Evolutionary conservation across 2,888 invertebrate species (phyloP), one percentile per base, ranked within the genome.

Genomic region (Caenorhabditis auriculariae): DNA sequence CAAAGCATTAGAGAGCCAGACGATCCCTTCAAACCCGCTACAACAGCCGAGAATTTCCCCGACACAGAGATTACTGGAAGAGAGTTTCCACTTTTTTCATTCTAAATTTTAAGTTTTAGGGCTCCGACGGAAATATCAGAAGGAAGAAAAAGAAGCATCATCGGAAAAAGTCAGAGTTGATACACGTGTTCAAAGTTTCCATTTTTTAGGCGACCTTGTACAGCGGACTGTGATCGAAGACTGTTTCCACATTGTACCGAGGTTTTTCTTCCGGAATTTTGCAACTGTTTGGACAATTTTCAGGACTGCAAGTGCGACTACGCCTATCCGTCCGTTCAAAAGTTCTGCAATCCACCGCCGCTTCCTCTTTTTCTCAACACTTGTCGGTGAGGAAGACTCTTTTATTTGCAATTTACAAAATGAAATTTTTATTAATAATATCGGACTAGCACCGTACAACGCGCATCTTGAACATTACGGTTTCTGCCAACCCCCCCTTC

Each of bases 261-360:
- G 15, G 47, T 48, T n/a, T n/a, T n/a, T 1, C 35, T 35, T 35
- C 35, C 12, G 12, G 1, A 35, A 12, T 15, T 35, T 1, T 35
- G 1, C n/a, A n/a, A n/a, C n/a, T n/a, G n/a, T n/a, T n/a, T n/a
- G n/a, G n/a, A n/a, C n/a, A n/a, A n/a, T n/a, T 41, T 41, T 0
- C 41, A 58, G 27, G 65, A 66, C 26, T 76, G 75, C 59, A 76
- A 75, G 54, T 76, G 76, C 43, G 76, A 76, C 57, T 72, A 72
- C 47, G 51, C 61, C 24, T 76, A 76, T 45, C 76, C 76, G 1
- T 43, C 54, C 1, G 76, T 76, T 19, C 76, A 76, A 43, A 69
- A 66, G 35, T 76, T 76, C 63, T 76, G 76, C 55, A 76, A 76
- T 41, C 76, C 76, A 9, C 76, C 76, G 6, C 76, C 76, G 0